Base-by-base conservation (phyloP, 2,888 invertebrate species). In the Cecidostiba fungosa region DNA sequence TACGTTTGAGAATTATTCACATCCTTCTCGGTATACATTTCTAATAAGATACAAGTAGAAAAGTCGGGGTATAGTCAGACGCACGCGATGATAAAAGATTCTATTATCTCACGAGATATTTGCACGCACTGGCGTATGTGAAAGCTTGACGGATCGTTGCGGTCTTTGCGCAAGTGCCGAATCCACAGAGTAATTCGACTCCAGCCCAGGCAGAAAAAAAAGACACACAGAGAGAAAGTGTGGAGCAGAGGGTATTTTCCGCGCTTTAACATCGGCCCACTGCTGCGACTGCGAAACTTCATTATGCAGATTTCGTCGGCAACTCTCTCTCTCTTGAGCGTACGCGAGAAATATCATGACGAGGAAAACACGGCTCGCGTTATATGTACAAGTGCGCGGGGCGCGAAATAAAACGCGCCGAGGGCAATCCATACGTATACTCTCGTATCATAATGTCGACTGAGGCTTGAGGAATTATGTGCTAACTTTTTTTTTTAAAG, bases 271-370 rank as follows among this genome's bases (percentile, higher is more conserved):
- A 70, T 69, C 74, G 39, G 43, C 14, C 26, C 29, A 23, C 77
- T 43, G 29, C 73, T 43, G 26, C 47, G 39, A 43, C 43, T 43
- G 29, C 16, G 77, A 77, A 84, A 84, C 66, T 73, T 73, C 62
- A 78, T 84, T 84, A 78, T 73, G 72, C 72, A 84, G 78, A 78
- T 78, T 59, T 78, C 39, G 19, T 26, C 26, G 26, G n/a, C 23
- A 69, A 26, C 62, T 29, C 43, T 70, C 29, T 72, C 39, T 16
- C 29, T 79, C 66, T 59, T 8, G 54, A 59, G n/a, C n/a, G 36
- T 36, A 29, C 23, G 29, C 54, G 29, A 62, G 66, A 66, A 72
- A 43, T 43, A 23, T 43, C 72, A 23, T 39, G 77, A 73, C 26
- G 66, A 66, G 66, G 26, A 73, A 73, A 73, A 73, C 43, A 70